Percentiles rank a stretch among this genome's conserved stretches.
Evolutionary conservation across 2,797 vertebrate species (phyloP).

Genomic region (Spinibarbus caldwelli): DNA sequence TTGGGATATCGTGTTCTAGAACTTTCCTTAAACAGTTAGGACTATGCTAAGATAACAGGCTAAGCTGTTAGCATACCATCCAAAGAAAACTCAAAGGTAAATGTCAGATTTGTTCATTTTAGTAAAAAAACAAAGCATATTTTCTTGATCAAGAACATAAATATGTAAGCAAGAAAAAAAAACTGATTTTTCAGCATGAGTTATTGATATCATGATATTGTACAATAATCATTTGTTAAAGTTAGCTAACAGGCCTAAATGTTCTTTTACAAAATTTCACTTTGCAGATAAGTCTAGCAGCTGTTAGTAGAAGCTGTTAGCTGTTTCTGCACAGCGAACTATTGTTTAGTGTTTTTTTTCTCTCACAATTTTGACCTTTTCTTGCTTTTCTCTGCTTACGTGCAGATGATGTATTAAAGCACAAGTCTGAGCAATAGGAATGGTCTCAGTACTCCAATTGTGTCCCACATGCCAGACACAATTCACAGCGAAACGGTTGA

Average conservation of each 20-base stretch:
- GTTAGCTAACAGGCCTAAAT: background rate
- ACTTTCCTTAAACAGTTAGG: background rate
- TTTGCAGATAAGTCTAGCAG: conserved; percentile 76
- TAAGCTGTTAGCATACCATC: background rate
- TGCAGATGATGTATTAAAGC: conserved; percentile 57
- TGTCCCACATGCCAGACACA: conserved; percentile 18
- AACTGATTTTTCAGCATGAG: background rate
- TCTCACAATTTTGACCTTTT: conserved; percentile 29
- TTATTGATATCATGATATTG: background rate
- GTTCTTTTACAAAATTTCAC: conserved; percentile 57
- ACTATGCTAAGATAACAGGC: background rate
- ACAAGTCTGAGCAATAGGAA: conserved; percentile 67
- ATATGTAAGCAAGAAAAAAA: background rate
- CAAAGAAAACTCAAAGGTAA: background rate
- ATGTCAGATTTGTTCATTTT: background rate
- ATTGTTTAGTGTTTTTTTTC: conserved; percentile 60
- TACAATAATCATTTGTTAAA: background rate
- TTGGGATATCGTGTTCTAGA: background rate
- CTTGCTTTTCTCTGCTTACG: conserved; percentile 63
- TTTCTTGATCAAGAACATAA: background rate
- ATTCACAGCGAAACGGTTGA: conserved; percentile 19
- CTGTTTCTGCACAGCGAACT: background rate
- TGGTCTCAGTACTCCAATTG: conserved; percentile 51
- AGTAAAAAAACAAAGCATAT: background rate
- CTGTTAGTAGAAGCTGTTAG: conserved; percentile 35